Evolutionary conservation across 2,797 vertebrate species (phyloP), one percentile per base, ranked within the genome.

Genomic region (Sebastes oblongus): DNA sequence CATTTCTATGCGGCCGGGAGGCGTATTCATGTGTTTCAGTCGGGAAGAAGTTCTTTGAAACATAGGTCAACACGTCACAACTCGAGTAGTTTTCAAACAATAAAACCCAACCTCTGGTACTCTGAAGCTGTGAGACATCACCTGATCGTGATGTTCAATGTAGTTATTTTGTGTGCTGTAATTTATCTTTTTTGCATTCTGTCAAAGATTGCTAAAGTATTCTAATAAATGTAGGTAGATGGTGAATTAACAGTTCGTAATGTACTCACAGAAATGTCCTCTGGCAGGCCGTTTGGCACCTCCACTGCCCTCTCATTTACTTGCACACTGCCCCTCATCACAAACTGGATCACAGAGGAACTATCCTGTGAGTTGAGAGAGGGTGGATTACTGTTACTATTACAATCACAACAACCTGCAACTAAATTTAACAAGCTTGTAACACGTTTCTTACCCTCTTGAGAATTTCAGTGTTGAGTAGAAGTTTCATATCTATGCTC

Each of bases 391-490:
- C 1, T n/a, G 20, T 72, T 75, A 42, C 8, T 25, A 22, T 14
- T 8, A 52, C 1, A 59, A 39, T 80, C 29, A 80, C 50, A 20
- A 34, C 2, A 67, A 59, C 46, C 50, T 32, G 42, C 3, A 25
- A 62, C 2, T 18, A 2, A 22, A 59, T 74, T 3, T 11, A 25
- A 27, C 20, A 25, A 67, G 4, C n/a, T 20, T 13, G 4, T 20
- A 24, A 74, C 30, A 3, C 1, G 7, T 39, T 25, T 73, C 87
- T n/a, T 92, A 99, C 98, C 96, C 95, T 97, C 80, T 98, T 99
- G 64, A 99, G 83, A 79, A 99, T 98, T 92, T 99, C 98, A 0
- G 98, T 99, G 94, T 99, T 99, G 82, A 99, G 96, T 34, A 99
- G 95, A 75, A 97, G 95, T 86, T 96, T 96, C 71, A 99, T 82